Evolutionary conservation across 1,140 invertebrate species (phyloP).

Genomic region (Papilio polyxenes): DNA sequence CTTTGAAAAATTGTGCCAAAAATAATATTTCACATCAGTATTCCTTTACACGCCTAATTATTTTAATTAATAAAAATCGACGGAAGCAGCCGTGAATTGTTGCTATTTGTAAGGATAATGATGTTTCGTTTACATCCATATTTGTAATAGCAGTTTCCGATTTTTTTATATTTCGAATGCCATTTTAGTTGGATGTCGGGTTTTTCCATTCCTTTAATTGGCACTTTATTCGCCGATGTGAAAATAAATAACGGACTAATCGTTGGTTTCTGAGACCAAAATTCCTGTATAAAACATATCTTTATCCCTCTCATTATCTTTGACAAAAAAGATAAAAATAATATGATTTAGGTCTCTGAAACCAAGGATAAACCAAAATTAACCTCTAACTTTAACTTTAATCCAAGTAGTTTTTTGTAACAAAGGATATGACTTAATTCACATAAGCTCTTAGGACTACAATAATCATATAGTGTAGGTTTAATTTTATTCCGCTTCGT

Average conservation of each 20-base stretch:
- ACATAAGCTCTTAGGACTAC: too few relatives aligned
- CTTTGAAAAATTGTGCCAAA: neutral
- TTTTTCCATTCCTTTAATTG: neutral
- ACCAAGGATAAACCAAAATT: neutral
- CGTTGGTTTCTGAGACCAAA: too few relatives aligned
- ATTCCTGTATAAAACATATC: too few relatives aligned
- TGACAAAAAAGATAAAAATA: too few relatives aligned
- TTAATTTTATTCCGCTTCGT: neutral
- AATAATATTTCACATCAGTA: neutral
- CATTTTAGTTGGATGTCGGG: neutral
- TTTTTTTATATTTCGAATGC: neutral
- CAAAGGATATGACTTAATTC: too few relatives aligned
- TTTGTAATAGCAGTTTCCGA: neutral
- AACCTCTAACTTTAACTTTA: too few relatives aligned
- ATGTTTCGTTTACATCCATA: neutral
- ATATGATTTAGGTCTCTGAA: too few relatives aligned
- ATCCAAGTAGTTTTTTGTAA: too few relatives aligned
- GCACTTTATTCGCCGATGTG: neutral
- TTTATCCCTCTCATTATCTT: too few relatives aligned
- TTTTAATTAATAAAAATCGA: neutral
- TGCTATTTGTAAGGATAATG: neutral
- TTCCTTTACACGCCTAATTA: conserved; percentile 5
- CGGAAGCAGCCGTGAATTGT: neutral
- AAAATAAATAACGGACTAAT: neutral
- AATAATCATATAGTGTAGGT: neutral